Evolutionary conservation across 2,797 vertebrate genomes (phyloP).

Genomic region (Etheostoma nigrum): DNA sequence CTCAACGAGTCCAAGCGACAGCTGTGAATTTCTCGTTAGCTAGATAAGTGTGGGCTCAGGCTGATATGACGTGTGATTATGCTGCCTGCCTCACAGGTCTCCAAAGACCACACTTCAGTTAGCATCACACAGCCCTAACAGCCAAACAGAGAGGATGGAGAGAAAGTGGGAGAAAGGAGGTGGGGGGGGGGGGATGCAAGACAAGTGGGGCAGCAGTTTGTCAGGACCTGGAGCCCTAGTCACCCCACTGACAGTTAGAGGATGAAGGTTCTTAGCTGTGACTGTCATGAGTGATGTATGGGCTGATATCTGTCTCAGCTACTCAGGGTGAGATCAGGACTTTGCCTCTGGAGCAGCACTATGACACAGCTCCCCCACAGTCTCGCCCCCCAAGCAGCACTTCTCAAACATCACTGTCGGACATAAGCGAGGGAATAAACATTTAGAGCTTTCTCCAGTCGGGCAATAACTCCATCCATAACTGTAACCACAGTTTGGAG

Average conservation of each 20-base stretch:
- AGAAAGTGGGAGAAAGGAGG: conserved; percentile 55
- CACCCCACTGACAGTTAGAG: conserved; percentile 74
- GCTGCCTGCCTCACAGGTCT: conserved; percentile 65
- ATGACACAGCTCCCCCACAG: conserved; percentile 60
- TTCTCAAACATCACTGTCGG: conserved; percentile 59
- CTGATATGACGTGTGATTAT: conserved; percentile 76
- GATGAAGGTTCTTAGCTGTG: conserved; percentile 77
- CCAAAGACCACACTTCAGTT: conserved; percentile 77
- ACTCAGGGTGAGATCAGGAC: conserved; percentile 70
- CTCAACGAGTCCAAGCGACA: conserved; percentile 59
- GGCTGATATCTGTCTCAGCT: conserved; percentile 75
- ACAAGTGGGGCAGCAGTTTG: conserved; percentile 74
- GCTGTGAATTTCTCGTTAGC: conserved; percentile 75
- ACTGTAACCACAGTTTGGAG: conserved; percentile 24
- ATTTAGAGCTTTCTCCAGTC: conserved; percentile 36
- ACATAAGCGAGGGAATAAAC: conserved; percentile 42
- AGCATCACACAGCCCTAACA: conserved; percentile 64
- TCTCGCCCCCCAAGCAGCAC: conserved; percentile 16
- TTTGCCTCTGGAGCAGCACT: conserved; percentile 65
- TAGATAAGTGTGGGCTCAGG: conserved; percentile 67
- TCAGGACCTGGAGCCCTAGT: conserved; percentile 74
- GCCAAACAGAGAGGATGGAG: conserved; percentile 36
- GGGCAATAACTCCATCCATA: conserved; percentile 35
- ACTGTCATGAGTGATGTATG: conserved; percentile 83
- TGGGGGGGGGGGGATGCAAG: conserved; percentile 58